A percentile compares a stretch with the other conserved stretches of the same genome.
Evolutionary conservation across 2,113 vertebrate genomes (phyloP).

Genomic region (Limnothrissa miodon): DNA sequence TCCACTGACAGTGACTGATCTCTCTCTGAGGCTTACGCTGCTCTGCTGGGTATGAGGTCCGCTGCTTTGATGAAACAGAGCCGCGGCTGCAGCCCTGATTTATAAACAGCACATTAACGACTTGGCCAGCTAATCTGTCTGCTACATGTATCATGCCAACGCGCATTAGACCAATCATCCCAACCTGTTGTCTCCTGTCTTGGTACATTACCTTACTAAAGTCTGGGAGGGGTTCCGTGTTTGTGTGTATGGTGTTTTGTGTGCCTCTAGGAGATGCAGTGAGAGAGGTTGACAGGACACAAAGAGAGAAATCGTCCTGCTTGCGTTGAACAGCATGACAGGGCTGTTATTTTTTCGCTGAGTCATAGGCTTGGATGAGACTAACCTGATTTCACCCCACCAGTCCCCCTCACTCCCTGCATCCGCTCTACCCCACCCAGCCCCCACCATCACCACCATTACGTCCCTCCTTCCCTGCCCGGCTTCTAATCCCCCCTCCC

Average conservation of each 20-base stretch:
- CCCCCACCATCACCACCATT: not conserved
- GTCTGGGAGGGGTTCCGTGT: too few species aligned
- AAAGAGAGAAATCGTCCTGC: not conserved
- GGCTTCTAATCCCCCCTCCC: not conserved
- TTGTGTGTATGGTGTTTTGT: conserved; percentile 15
- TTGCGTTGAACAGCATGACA: not conserved
- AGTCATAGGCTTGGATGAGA: conserved; percentile 25
- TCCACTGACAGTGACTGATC: conserved; percentile 39
- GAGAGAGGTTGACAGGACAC: conserved; percentile 3
- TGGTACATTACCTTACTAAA: too few species aligned
- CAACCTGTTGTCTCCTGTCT: not conserved
- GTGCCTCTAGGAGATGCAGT: not conserved
- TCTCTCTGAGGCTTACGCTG: conserved; percentile 1
- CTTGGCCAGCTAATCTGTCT: not conserved
- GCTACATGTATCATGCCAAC: not conserved
- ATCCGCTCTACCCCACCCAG: not conserved
- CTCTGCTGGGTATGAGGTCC: conserved; percentile 4
- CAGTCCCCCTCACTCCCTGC: not conserved
- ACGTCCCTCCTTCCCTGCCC: not conserved
- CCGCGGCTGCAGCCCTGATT: not conserved
- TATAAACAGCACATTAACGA: not conserved
- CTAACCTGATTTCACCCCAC: conserved; percentile 24
- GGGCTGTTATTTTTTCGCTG: not conserved
- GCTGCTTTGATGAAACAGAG: conserved; percentile 29
- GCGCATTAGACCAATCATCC: not conserved